These are phyloP conservation scores for Oxyscelio sp. DNA, from an alignment of 2,888 invertebrate species.

Conservation along the genomic window DNA sequence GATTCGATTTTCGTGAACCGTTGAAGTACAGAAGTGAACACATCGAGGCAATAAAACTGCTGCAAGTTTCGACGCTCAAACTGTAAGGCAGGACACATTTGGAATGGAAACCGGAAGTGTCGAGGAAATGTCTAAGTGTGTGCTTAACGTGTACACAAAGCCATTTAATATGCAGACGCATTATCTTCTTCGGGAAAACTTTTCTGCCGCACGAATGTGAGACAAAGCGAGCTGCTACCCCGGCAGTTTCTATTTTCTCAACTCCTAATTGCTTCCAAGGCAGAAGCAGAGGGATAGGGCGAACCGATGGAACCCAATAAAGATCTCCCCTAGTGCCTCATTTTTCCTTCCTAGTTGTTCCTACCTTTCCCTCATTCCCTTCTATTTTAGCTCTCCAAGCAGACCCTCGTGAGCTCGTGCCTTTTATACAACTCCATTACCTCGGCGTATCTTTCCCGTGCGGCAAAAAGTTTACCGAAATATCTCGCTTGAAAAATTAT, in stretches of 20 bases:
- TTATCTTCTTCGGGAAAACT: conserved; percentile 63
- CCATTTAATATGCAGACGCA: conserved; percentile 57
- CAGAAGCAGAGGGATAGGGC: background rate
- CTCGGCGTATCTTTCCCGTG: background rate
- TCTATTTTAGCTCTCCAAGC: background rate
- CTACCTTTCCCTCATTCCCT: background rate
- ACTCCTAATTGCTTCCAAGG: conserved; percentile 62
- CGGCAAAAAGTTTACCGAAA: background rate
- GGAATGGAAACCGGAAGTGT: conserved; percentile 23
- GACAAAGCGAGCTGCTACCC: conserved; percentile 52
- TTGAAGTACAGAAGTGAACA: too few species aligned
- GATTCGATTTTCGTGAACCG: too few species aligned
- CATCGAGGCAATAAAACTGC: too few species aligned
- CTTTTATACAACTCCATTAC: conserved; percentile 5
- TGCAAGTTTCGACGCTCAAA: too few species aligned
- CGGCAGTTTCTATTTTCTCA: conserved; percentile 69
- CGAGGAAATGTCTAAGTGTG: conserved; percentile 23
- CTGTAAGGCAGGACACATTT: background rate
- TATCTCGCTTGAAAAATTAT: background rate
- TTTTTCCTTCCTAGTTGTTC: conserved; percentile 26
- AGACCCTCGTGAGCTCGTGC: background rate
- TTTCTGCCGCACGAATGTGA: conserved; percentile 33
- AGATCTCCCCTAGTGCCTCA: conserved; percentile 37
- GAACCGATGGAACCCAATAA: conserved; percentile 45
- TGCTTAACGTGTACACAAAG: conserved; percentile 41